Base-by-base conservation (phyloP, 2,888 invertebrate genomes). In the Cataglyphis rosenhaueri region DNA sequence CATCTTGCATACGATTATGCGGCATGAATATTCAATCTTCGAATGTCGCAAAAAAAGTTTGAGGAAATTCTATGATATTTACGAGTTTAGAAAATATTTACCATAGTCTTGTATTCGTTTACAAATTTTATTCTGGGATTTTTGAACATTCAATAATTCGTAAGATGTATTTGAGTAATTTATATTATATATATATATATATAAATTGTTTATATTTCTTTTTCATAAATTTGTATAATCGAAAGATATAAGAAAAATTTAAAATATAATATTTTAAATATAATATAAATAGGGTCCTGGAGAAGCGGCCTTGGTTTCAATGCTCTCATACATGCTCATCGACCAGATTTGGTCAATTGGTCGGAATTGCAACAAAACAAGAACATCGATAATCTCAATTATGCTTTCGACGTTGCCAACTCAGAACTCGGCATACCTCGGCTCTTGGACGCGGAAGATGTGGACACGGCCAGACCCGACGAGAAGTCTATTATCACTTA, bases 401-500 rank as follows among this genome's bases (percentile, higher is more conserved):
- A 99, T 95, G 99, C 99, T 48, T 99, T 99, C 95, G 98, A 99
- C 93, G 97, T 98, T 79, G 99, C 99, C 0, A 97, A 98, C 94
- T 96, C 97, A 76, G 97, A 99, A 92, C 96, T 99, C 89, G 99
- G 99, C 68, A 99, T 99, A 87, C 98, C 99, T 21, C 96, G 97
- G 86, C 96, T 99, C 81, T 96, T 99, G 73, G 99, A 99, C 94
- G 99, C 99, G 84, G 99, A 99, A 96, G 99, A 99, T 95, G 97
- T 99, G 88, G 99, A 99, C 95, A 98, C 97, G 0, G 97, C 96
- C 76, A 96, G 98, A 65, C 99, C 99, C 0, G 99, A 99, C 94
- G 99, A 99, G 95, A 99, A 99, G 95, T 99, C 99, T 48, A 98
- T 99, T 94, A 98, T 99, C 96, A 99, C 99, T 32, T 99, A 99